Evolutionary conservation across 2,888 invertebrate genomes (phyloP).

Genomic region (Orthosia incerta): DNA sequence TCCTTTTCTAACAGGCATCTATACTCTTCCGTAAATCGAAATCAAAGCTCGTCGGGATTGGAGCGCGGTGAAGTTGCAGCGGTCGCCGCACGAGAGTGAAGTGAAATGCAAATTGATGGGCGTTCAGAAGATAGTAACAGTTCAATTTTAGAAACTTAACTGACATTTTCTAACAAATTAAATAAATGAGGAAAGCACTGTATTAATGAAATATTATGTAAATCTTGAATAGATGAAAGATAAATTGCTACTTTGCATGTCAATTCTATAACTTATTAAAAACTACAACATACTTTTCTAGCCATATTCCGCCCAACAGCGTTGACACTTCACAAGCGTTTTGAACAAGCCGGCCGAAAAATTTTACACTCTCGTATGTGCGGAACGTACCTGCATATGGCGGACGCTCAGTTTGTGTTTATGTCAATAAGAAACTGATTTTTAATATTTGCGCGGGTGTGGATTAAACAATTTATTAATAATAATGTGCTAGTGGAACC

Average conservation of each 20-base stretch:
- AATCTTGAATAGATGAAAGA: neutral
- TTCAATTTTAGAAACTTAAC: neutral
- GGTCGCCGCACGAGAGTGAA: constrained; percentile 76
- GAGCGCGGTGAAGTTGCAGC: constrained; percentile 83
- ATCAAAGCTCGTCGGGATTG: constrained; percentile 90
- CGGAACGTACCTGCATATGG: constrained; percentile 90
- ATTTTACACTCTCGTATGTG: constrained; percentile 72
- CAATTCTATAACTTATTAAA: neutral
- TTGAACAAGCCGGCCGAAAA: constrained; percentile 67
- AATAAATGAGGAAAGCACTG: neutral
- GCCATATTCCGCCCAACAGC: constrained; percentile 12
- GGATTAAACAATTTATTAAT: constrained; percentile 84
- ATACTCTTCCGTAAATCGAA: constrained; percentile 90
- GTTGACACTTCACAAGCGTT: constrained; percentile 47
- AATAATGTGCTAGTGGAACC: constrained; percentile 86
- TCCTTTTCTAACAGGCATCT: constrained; percentile 82
- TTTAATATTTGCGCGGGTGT: constrained; percentile 90
- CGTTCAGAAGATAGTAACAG: constrained; percentile 76
- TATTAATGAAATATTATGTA: neutral
- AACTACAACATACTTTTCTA: constrained; percentile 12
- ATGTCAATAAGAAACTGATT: constrained; percentile 91
- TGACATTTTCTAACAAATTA: constrained; percentile 23
- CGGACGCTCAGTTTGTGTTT: constrained; percentile 91
- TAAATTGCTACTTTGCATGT: neutral
- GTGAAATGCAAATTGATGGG: constrained; percentile 72